Conservation (phyloP, 2,113 vertebrate genomes). For the Nothocercus nigrocapillus region DNA sequence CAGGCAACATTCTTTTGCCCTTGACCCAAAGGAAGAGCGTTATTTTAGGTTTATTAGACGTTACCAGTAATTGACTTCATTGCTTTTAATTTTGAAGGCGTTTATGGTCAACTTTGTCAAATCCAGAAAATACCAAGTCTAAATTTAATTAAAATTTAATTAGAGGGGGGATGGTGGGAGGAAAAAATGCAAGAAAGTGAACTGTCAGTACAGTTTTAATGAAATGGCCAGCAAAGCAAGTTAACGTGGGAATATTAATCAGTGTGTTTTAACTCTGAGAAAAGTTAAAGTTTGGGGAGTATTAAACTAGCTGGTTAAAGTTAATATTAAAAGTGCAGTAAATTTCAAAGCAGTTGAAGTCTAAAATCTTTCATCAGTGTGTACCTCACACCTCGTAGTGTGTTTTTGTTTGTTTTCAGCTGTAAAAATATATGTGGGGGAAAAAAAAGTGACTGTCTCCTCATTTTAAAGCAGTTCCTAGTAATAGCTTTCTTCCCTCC, state of each 20-base stretch:
- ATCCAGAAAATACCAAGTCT: background rate
- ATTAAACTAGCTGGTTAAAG: slow-evolving; percentile 53
- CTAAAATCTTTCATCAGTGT: background rate
- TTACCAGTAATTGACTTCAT: background rate
- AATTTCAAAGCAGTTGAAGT: slow-evolving; percentile 47
- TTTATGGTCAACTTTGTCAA: background rate
- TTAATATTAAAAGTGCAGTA: slow-evolving; percentile 18
- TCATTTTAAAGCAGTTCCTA: background rate
- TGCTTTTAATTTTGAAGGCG: background rate
- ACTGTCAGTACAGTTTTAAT: background rate
- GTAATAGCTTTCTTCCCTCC: background rate
- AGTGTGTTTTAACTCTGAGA: background rate
- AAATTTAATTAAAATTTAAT: background rate
- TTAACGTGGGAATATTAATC: slow-evolving; percentile 1
- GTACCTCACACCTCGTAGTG: background rate
- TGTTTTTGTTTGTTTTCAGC: background rate
- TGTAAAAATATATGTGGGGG: background rate
- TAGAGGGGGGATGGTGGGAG: background rate
- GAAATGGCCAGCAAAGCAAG: background rate
- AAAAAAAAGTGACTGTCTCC: background rate
- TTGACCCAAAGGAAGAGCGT: background rate
- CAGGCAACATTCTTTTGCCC: background rate
- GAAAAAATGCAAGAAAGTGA: background rate
- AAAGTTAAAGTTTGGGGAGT: background rate
- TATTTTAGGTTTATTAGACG: background rate